Conservation (phyloP, 2,113 vertebrate species). For the Nycticorax nycticorax region DNA sequence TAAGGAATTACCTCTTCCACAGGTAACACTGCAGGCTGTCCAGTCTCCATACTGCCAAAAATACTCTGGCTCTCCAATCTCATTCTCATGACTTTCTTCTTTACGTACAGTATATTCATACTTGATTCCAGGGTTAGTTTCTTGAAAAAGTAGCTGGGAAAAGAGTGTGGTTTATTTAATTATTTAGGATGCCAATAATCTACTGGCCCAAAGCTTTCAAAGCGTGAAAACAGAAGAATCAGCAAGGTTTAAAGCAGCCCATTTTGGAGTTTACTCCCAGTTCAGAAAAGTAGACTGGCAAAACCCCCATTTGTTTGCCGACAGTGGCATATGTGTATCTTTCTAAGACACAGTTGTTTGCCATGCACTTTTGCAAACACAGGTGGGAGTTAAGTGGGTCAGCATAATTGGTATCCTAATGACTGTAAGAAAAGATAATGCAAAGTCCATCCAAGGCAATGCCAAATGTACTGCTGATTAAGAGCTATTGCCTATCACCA, state of each 20-base stretch:
- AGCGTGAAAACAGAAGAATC: background rate
- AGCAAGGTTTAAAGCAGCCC: background rate
- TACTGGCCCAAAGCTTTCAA: background rate
- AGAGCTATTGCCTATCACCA: background rate
- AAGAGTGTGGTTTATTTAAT: background rate
- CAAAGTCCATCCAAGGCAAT: background rate
- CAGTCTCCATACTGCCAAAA: constrained; percentile 90
- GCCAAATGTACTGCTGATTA: background rate
- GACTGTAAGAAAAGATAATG: background rate
- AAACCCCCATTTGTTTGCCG: background rate
- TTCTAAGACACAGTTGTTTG: background rate
- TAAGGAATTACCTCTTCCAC: constrained; percentile 83
- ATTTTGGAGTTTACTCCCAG: background rate
- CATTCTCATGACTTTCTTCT: constrained; percentile 79
- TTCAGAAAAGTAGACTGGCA: background rate
- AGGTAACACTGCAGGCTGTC: constrained; percentile 92
- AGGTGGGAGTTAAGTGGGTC: background rate
- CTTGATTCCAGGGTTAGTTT: constrained; percentile 88
- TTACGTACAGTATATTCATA: constrained; percentile 92
- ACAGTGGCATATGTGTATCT: background rate
- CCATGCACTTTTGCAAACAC: background rate
- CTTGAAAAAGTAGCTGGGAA: constrained; percentile 91
- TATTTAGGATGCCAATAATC: background rate
- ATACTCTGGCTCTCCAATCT: constrained; percentile 82
- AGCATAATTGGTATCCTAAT: background rate